These are phyloP conservation scores for Norana najaformis DNA, from an alignment of 2,888 invertebrate species.

Conservation along the genomic window DNA sequence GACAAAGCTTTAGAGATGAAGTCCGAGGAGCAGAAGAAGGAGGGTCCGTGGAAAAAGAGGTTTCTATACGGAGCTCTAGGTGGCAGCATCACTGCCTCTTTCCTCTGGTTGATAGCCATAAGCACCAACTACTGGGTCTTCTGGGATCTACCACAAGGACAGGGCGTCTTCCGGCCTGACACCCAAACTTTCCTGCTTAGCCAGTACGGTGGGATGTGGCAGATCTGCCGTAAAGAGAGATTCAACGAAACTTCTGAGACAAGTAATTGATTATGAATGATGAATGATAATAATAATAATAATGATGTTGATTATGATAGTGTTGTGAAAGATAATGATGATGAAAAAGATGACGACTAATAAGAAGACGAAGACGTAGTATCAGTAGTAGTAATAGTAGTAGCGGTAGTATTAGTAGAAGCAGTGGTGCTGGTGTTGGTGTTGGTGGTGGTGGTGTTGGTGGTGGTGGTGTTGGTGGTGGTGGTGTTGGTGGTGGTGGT, in stretches of 20 bases:
- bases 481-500: too few species aligned
- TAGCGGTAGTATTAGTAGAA: too few species aligned
- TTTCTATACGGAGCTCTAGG: background rate
- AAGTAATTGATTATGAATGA: background rate
- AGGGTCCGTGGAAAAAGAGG: constrained; percentile 8
- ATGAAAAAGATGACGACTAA: too few species aligned
- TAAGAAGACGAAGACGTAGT: too few species aligned
- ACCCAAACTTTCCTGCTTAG: background rate
- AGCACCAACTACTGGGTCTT: constrained; percentile 28
- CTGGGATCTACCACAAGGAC: constrained; percentile 28
- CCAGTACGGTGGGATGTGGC: constrained; percentile 30
- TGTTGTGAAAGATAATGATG: background rate
- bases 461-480: too few species aligned
- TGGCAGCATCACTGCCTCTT: background rate
- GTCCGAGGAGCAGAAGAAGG: background rate
- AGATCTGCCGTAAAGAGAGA: constrained; percentile 23
- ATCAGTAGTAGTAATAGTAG: too few species aligned
- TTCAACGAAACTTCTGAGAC: background rate
- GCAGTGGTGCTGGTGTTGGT: background rate
- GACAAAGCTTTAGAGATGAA: background rate
- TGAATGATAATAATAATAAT: background rate
- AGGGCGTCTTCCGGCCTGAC: background rate
- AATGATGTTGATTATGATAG: background rate
- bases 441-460: too few species aligned
- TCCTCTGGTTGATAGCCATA: constrained; percentile 29